These are phyloP conservation scores for Philopotamus ludificatus DNA, from an alignment of 1,140 invertebrate genomes.

Conservation along the genomic window DNA sequence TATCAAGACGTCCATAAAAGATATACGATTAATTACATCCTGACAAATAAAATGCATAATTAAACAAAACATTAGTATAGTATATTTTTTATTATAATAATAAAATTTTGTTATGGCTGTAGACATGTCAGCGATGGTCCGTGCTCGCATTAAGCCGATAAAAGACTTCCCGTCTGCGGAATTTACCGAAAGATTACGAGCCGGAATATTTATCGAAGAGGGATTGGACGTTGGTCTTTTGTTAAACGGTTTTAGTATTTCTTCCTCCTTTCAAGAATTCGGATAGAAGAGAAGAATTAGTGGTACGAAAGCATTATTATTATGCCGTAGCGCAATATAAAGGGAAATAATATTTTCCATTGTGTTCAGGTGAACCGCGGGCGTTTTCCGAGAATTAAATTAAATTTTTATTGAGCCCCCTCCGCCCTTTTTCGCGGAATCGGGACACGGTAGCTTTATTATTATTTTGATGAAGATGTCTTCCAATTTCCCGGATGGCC, in stretches of 20 bases:
- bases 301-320: background rate
- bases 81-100: background rate
- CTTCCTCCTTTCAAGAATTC: too few relatives aligned
- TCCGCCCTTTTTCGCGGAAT: background rate
- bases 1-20: background rate
- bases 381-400: background rate
- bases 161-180: constrained; percentile 12
- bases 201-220: constrained; percentile 1
- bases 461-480: too few relatives aligned
- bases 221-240: background rate
- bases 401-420: background rate
- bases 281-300: background rate
- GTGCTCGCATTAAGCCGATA: constrained; percentile 2
- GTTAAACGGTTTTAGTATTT: background rate
- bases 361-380: too few relatives aligned
- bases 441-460: too few relatives aligned
- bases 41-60: background rate
- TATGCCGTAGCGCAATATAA: background rate
- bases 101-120: background rate
- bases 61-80: background rate
- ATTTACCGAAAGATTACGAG: constrained; percentile 10
- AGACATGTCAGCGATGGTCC: background rate
- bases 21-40: too few relatives aligned
- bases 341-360: background rate
- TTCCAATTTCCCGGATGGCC: background rate